Conservation (phyloP, 2,797 vertebrate species). For the Okamejei kenojei region DNA sequence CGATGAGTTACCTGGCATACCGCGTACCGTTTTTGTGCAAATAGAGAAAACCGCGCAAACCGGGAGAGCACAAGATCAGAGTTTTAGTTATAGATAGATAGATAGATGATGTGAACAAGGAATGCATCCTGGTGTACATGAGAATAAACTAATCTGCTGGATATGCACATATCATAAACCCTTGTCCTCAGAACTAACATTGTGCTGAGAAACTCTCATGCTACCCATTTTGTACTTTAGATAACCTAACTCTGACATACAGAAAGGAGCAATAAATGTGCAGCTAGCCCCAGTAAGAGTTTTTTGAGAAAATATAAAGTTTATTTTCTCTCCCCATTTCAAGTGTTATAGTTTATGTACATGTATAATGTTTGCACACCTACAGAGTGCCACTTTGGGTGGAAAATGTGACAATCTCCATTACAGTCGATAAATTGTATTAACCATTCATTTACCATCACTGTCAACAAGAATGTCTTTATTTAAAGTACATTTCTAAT, state of each 20-base stretch:
- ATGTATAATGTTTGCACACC: too few species aligned
- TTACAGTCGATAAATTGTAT: not conserved
- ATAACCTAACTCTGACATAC: not conserved
- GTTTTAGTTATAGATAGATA: too few species aligned
- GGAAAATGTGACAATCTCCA: not conserved
- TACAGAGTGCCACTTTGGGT: too few species aligned
- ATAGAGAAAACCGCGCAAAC: too few species aligned
- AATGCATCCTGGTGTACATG: too few species aligned
- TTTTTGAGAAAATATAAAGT: not conserved
- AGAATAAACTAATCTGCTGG: too few species aligned
- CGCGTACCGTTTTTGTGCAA: too few species aligned
- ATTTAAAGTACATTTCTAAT: not conserved
- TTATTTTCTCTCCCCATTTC: not conserved
- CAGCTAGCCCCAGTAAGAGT: not conserved
- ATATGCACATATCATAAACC: too few species aligned
- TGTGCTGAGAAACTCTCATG: not conserved
- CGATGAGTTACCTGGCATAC: too few species aligned
- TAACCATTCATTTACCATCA: not conserved
- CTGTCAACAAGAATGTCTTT: not conserved
- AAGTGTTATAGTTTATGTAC: not conserved
- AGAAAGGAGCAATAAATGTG: not conserved
- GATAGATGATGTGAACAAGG: too few species aligned
- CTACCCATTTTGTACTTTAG: not conserved
- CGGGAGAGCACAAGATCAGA: too few species aligned
- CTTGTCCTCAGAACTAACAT: not conserved